phyloP scores from a whole-genome alignment of 2,113 vertebrate species.

The Perca schrenkii region DNA sequence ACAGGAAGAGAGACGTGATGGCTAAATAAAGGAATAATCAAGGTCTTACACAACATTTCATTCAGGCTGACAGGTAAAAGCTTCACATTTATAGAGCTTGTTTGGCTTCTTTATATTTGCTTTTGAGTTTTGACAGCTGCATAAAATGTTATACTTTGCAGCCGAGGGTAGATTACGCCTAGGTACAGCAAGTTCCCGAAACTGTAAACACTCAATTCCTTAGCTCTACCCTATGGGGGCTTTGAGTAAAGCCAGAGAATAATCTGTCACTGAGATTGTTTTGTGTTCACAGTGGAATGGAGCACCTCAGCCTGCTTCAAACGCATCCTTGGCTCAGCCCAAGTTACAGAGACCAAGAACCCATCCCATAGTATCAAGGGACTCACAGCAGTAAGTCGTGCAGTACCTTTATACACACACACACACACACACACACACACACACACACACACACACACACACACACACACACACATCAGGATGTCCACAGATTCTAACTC shows the following conservation, averaged over 20 bases:
- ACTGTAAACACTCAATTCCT: conserved; percentile 53
- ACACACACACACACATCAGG: background rate
- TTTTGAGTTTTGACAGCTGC: conserved; percentile 16
- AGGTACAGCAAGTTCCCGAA: conserved; percentile 41
- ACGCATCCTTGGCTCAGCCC: conserved; percentile 71
- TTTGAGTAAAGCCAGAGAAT: conserved; percentile 59
- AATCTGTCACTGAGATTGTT: conserved; percentile 59
- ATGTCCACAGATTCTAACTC: background rate
- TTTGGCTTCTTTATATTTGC: conserved; percentile 10
- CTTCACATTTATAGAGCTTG: conserved; percentile 4
- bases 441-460: background rate
- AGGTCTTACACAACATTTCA: background rate
- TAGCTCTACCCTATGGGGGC: background rate
- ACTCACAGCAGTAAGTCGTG: conserved; percentile 75
- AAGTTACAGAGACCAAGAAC: conserved; percentile 81
- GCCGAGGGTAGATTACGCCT: conserved; percentile 47
- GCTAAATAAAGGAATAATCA: conserved; percentile 20
- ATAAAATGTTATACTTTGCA: conserved; percentile 37
- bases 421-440: conserved; percentile 18
- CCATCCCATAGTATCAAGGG: conserved; percentile 75
- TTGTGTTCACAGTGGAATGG: conserved; percentile 83
- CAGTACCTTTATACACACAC: background rate
- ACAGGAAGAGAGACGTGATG: background rate
- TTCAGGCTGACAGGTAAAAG: background rate
- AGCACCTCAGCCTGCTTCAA: conserved; percentile 78